Base-by-base conservation (phyloP, 2,797 vertebrate genomes). In the Mastacembelus armatus region DNA sequence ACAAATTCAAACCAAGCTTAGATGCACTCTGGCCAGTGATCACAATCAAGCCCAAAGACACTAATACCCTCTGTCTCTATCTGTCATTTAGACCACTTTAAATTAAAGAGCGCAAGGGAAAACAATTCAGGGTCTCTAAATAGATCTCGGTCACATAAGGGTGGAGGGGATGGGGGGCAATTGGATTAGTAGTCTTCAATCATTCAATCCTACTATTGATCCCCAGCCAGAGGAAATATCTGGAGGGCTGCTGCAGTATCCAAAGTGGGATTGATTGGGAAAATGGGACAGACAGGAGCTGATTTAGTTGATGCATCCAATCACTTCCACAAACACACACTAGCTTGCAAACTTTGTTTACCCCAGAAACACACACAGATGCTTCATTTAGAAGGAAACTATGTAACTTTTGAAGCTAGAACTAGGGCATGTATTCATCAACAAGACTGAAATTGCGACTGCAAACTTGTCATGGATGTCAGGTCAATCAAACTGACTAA, bases 181-280 rank as follows among this genome's bases (percentile, higher is more conserved):
- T 89, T 83, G 73, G 82, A 92, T 89, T 90, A 86, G 83, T 49
- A 57, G 79, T 80, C 63, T 84, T 89, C 81, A 86, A 82, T 91
- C 82, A 88, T 84, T 91, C 83, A 87, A 85, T 88, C 79, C 64
- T 15, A 45, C 50, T 85, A 92, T 91, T 78, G 90, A 91, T 91
- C 73, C 39, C 15, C 35, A 55, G 80, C 72, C 58, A 50, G 65
- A 59, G 47, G 73, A 80, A 82, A 85, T 83, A 85, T 85, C 77
- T 89, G 56, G 62, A 63, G 67, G 74, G 66, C 67, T 57, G 75
- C 65, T 76, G 78, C 76, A 74, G 74, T 44, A 68, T 79, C 78
- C 81, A 85, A 67, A 84, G 75, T 79, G 70, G 73, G 77, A 88
- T 85, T 89, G 86, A 90, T 86, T 80, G 60, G 75, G 47, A 77